Percentiles rank a stretch among this genome's conserved stretches.
phyloP scores from a whole-genome alignment of 2,797 vertebrate genomes.

The Oceanodroma leucorhoa region DNA sequence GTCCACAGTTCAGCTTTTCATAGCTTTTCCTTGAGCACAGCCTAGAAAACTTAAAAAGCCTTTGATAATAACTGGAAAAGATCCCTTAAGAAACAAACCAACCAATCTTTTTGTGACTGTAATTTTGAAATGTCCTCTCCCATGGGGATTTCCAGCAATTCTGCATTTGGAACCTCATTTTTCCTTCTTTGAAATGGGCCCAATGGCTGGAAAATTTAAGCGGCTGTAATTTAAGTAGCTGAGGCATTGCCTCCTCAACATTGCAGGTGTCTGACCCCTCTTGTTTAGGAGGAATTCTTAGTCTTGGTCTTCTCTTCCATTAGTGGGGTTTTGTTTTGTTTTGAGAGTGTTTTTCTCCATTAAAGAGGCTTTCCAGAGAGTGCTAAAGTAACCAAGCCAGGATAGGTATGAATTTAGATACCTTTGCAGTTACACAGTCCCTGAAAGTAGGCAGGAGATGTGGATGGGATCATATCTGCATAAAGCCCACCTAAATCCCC shows the following conservation, averaged over 20 bases:
- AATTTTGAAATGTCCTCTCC: neutral
- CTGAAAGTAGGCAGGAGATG: neutral
- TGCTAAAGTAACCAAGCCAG: neutral
- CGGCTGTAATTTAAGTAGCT: neutral
- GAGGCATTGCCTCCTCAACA: neutral
- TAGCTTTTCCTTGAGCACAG: neutral
- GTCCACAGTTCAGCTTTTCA: neutral
- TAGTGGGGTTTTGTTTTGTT: neutral
- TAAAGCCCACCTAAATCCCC: neutral
- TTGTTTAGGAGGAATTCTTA: neutral
- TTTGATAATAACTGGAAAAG: neutral
- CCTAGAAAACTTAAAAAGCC: neutral
- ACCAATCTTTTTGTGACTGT: neutral
- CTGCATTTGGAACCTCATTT: neutral
- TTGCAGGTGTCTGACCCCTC: neutral
- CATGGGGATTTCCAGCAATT: neutral
- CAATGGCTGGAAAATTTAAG: neutral
- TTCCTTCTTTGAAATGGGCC: neutral
- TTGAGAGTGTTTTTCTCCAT: neutral
- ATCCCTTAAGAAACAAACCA: neutral
- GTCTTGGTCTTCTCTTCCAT: neutral
- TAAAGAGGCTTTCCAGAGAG: neutral
- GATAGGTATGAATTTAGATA: neutral
- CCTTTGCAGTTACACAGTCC: neutral
- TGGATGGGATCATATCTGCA: neutral